A percentile compares a stretch with the other conserved stretches of the same genome.
Conservation (phyloP, 2,113 vertebrate species). For the Pipra filicauda region DNA sequence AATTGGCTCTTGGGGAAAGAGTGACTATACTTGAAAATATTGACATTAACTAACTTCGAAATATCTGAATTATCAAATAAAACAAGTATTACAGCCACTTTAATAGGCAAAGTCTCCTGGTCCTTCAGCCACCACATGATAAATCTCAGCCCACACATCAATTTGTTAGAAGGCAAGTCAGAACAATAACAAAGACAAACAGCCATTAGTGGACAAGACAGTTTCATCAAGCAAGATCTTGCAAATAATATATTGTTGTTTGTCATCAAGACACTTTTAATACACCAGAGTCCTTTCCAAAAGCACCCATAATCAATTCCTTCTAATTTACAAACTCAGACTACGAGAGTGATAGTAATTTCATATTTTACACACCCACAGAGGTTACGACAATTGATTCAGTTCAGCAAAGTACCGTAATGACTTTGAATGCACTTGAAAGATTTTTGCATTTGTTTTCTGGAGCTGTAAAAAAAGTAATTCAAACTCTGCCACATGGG, state of each 20-base stretch:
- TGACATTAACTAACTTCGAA: conserved; percentile 11
- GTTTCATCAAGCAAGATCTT: conserved; percentile 69
- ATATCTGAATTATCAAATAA: background rate
- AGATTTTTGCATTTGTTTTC: conserved; percentile 79
- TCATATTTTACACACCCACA: conserved; percentile 76
- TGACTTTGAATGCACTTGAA: conserved; percentile 80
- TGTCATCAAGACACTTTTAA: conserved; percentile 69
- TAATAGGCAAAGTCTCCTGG: conserved; percentile 19
- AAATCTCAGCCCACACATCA: conserved; percentile 51
- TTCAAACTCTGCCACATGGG: conserved; percentile 65
- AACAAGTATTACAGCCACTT: background rate
- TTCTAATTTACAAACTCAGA: conserved; percentile 72
- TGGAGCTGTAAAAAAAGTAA: conserved; percentile 66
- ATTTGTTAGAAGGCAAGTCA: conserved; percentile 60
- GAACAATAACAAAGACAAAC: conserved; percentile 58
- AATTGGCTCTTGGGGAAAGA: background rate
- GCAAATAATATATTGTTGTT: conserved; percentile 65
- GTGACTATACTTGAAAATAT: background rate
- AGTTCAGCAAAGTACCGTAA: conserved; percentile 63
- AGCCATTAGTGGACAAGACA: conserved; percentile 63
- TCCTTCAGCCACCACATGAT: conserved; percentile 9
- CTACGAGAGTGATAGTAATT: conserved; percentile 62
- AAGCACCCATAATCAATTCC: conserved; percentile 72
- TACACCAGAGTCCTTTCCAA: conserved; percentile 58
- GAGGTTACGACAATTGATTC: conserved; percentile 76